These are phyloP conservation scores for Delphinapterus leucas DNA, from an alignment of 2,113 vertebrate species.

Conservation along the genomic window DNA sequence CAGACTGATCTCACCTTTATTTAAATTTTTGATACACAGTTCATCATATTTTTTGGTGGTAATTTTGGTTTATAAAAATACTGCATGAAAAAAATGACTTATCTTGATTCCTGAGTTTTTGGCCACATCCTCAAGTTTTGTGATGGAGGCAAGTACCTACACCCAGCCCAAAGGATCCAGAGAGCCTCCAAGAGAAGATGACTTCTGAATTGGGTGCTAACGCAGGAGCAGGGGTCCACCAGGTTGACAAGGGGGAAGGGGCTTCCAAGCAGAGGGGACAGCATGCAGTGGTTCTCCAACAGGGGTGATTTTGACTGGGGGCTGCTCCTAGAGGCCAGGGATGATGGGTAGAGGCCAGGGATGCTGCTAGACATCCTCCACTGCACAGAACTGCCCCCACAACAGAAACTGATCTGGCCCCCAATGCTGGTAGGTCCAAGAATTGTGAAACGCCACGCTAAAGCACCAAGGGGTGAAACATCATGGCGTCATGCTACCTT, in stretches of 20 bases:
- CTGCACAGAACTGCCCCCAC: background rate
- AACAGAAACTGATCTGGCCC: background rate
- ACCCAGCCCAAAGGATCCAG: background rate
- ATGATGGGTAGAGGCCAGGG: background rate
- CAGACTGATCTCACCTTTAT: background rate
- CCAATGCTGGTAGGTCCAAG: accelerated
- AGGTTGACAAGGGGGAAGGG: background rate
- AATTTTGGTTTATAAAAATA: background rate
- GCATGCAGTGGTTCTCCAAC: background rate
- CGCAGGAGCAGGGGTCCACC: background rate
- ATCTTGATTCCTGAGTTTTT: background rate
- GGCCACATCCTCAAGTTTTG: background rate
- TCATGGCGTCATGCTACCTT: background rate
- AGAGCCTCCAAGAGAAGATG: background rate
- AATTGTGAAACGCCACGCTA: background rate
- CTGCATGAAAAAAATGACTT: background rate
- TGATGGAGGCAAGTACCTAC: background rate
- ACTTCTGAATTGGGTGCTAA: background rate
- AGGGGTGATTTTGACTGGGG: background rate
- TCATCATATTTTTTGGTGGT: background rate
- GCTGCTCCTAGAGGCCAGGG: background rate
- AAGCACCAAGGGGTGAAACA: background rate
- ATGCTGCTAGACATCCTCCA: background rate
- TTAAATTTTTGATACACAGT: background rate
- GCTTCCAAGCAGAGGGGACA: background rate